Percentiles rank a stretch among this genome's conserved stretches.
Evolutionary conservation across 2,888 invertebrate species (phyloP).

Genomic region (Drosophila flavopinicola): DNA sequence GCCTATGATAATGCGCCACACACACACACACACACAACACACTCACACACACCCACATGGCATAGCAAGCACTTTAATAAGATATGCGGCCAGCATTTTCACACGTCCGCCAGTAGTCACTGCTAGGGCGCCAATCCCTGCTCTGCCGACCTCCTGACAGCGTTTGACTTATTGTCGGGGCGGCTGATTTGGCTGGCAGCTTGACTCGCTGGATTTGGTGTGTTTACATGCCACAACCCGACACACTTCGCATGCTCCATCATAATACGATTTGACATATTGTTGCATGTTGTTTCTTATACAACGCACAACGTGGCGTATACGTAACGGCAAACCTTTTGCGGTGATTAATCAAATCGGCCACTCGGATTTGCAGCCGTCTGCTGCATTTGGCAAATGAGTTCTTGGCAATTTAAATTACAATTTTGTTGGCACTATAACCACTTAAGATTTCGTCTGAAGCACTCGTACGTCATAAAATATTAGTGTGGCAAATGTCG

Average conservation of each 20-base stretch:
- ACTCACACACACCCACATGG: constrained; percentile 2
- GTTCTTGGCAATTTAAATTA: constrained; percentile 42
- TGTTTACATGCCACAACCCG: constrained; percentile 40
- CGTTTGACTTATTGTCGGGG: constrained; percentile 52
- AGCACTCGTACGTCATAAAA: background rate
- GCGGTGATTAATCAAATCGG: constrained; percentile 49
- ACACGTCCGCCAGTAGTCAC: constrained; percentile 15
- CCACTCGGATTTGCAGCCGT: constrained; percentile 18
- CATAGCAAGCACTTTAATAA: constrained; percentile 34
- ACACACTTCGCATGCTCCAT: constrained; percentile 51
- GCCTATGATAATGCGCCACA: constrained; percentile 56
- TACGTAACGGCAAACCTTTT: constrained; percentile 17
- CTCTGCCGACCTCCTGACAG: constrained; percentile 31
- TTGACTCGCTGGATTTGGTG: background rate
- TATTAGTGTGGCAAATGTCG: background rate
- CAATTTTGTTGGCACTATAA: constrained; percentile 33
- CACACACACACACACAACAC: constrained; percentile 12
- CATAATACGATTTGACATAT: constrained; percentile 55
- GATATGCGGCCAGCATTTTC: constrained; percentile 29
- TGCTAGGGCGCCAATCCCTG: too few species aligned
- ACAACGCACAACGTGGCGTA: constrained; percentile 21
- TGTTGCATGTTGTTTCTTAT: constrained; percentile 31
- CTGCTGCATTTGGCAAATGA: constrained; percentile 53
- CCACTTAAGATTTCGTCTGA: constrained; percentile 8
- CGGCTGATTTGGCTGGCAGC: constrained; percentile 17